A percentile compares a stretch with the other conserved stretches of the same genome.
These are phyloP conservation scores for Calliphora vomitoria DNA, from an alignment of 2,888 invertebrate species.

Conservation along the genomic window DNA sequence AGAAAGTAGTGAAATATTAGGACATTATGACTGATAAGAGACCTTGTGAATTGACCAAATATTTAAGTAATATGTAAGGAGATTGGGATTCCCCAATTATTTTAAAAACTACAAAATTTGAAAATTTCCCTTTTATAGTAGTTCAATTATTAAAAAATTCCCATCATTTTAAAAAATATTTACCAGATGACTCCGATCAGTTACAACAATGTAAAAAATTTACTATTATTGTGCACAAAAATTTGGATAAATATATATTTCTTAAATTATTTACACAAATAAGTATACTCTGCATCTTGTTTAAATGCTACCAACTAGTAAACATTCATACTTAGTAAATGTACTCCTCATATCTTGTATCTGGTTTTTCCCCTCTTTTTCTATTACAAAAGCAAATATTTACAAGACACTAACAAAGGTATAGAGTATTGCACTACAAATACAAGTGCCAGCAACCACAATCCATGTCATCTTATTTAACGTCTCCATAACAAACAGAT, in stretches of 20 bases:
- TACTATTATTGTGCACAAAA: slow-evolving; percentile 5
- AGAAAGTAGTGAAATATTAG: too few species aligned
- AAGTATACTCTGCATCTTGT: slow-evolving; percentile 5
- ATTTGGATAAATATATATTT: slow-evolving; percentile 10
- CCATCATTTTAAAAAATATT: too few species aligned
- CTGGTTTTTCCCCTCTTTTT: background rate
- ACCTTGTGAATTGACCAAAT: too few species aligned
- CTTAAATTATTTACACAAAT: background rate
- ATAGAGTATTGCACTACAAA: slow-evolving; percentile 5
- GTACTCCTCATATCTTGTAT: background rate
- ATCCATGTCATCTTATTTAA: slow-evolving; percentile 46
- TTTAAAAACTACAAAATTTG: too few species aligned
- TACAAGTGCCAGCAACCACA: slow-evolving; percentile 9
- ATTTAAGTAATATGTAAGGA: too few species aligned
- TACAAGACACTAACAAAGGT: slow-evolving; percentile 21
- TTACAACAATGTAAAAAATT: slow-evolving; percentile 3
- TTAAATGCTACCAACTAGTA: background rate
- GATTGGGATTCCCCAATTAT: too few species aligned
- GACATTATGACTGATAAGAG: too few species aligned
- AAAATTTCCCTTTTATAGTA: too few species aligned
- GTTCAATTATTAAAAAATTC: too few species aligned
- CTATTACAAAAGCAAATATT: slow-evolving; percentile 54
- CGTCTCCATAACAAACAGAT: slow-evolving; percentile 49
- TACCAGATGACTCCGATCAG: too few species aligned
- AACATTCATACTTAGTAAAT: background rate